A percentile compares a stretch with the other conserved stretches of the same genome.
Evolutionary conservation across 2,113 vertebrate species (phyloP).

Genomic region (Anas platyrhynchos): DNA sequence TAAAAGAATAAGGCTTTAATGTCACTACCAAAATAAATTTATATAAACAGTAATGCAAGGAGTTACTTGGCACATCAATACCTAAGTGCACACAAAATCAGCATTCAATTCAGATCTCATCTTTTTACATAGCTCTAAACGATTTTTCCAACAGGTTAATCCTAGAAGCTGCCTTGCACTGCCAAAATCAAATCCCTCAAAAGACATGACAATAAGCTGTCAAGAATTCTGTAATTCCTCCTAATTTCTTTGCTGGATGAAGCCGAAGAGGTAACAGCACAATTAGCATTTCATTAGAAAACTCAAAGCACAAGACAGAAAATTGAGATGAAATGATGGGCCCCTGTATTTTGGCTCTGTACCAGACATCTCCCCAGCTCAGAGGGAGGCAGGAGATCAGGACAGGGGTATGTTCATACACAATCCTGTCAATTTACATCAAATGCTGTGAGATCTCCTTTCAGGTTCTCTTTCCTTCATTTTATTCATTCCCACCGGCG

Average conservation of each 20-base stretch:
- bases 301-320: not conserved
- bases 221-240: not conserved
- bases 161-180: not conserved
- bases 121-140: not conserved
- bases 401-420: not conserved
- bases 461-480: not conserved
- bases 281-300: not conserved
- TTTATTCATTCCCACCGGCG: no score
- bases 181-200: not conserved
- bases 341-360: no score
- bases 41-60: not conserved
- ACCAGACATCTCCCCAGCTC: not conserved
- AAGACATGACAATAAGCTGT: not conserved
- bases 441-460: not conserved
- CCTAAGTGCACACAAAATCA: not conserved
- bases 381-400: not conserved
- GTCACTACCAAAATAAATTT: not conserved
- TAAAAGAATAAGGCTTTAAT: not conserved
- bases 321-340: no score
- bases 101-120: not conserved
- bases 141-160: not conserved
- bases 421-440: not conserved
- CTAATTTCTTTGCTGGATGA: not conserved
- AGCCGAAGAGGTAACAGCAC: not conserved
- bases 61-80: not conserved